These are phyloP conservation scores for Eurosta solidaginis DNA, from an alignment of 1,140 invertebrate genomes.

Conservation along the genomic window DNA sequence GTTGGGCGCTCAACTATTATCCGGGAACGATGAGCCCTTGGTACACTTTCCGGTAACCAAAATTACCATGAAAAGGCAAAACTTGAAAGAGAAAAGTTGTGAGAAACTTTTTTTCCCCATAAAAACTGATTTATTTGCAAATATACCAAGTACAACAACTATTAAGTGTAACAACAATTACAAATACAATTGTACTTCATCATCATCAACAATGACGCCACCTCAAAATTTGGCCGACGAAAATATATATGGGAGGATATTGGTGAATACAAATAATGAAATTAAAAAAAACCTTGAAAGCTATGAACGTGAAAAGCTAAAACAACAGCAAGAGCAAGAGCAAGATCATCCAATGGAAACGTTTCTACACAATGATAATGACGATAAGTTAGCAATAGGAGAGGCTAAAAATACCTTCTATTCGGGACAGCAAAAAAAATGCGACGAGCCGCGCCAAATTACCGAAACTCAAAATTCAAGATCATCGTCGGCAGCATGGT, in stretches of 20 bases:
- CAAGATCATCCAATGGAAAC: slow-evolving; percentile 16
- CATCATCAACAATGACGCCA: slow-evolving; percentile 7
- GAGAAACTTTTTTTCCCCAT: not conserved
- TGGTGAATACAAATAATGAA: not conserved
- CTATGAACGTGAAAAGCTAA: not conserved
- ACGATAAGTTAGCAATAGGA: slow-evolving; percentile 25
- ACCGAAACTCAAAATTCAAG: not conserved
- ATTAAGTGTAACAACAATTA: not conserved
- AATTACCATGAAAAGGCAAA: no score
- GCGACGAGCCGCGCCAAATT: not conserved
- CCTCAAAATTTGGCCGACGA: not conserved
- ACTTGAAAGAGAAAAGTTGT: no score
- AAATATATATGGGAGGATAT: slow-evolving; percentile 26
- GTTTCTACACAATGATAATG: slow-evolving; percentile 20
- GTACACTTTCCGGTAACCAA: no score
- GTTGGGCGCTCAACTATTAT: no score
- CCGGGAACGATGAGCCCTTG: no score
- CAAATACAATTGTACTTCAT: no score
- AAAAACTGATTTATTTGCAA: not conserved
- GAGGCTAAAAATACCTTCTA: slow-evolving; percentile 19
- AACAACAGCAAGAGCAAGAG: not conserved
- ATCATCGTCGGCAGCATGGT: not conserved
- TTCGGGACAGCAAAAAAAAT: slow-evolving; percentile 20
- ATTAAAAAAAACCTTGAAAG: not conserved
- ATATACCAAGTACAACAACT: not conserved